These are phyloP conservation scores for Apotomis turbidana DNA, from an alignment of 2,888 invertebrate species.

Conservation along the genomic window DNA sequence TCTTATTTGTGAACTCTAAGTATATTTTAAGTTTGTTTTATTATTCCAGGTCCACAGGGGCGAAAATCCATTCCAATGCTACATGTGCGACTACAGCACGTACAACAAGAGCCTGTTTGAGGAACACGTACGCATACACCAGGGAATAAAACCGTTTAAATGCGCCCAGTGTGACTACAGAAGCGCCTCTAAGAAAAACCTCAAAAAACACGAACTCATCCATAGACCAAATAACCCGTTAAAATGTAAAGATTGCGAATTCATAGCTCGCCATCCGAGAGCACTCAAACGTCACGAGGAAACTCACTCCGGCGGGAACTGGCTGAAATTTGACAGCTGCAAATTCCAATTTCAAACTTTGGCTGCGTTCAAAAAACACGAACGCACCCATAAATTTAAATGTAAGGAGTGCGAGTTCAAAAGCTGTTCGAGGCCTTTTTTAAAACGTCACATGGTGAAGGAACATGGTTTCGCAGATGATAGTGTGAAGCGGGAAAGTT, in stretches of 20 bases:
- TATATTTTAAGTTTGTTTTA: not conserved
- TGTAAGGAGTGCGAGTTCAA: constrained; percentile 49
- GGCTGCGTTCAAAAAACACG: constrained; percentile 34
- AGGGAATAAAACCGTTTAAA: constrained; percentile 73
- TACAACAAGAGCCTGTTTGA: constrained; percentile 68
- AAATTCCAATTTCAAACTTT: constrained; percentile 40
- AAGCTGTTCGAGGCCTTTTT: constrained; percentile 43
- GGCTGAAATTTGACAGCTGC: constrained; percentile 29
- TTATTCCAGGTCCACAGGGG: constrained; percentile 56
- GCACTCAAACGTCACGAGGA: constrained; percentile 54
- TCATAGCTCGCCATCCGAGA: constrained; percentile 58
- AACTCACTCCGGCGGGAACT: constrained; percentile 38
- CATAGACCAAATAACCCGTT: constrained; percentile 67
- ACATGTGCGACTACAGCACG: constrained; percentile 71
- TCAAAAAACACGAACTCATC: constrained; percentile 66
- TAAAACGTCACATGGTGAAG: constrained; percentile 46
- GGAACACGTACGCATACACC: constrained; percentile 68
- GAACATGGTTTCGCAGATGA: constrained; percentile 38
- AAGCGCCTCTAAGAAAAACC: constrained; percentile 70
- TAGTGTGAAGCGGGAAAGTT: constrained; percentile 44
- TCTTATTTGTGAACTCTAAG: too few relatives aligned
- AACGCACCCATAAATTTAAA: constrained; percentile 34
- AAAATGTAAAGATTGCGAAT: constrained; percentile 59
- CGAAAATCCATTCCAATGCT: constrained; percentile 69
- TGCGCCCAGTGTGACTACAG: constrained; percentile 66